Conservation (phyloP, 2,113 vertebrate species). For the Vulpes vulpes region DNA sequence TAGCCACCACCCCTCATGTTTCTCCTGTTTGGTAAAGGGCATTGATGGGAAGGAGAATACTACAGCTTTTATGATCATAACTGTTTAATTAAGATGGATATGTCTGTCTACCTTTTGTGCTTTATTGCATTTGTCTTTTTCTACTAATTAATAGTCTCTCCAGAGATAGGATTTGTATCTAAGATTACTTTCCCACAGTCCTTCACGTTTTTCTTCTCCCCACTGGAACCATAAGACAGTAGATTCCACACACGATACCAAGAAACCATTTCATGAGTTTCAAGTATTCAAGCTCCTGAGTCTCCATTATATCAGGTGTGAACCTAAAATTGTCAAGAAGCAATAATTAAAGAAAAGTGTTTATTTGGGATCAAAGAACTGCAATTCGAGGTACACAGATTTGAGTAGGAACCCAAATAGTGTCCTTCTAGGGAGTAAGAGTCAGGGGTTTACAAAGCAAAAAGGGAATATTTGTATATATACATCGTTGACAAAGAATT, state of each 20-base stretch:
- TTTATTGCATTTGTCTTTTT: not conserved
- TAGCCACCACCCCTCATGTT: not conserved
- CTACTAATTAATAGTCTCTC: constrained; percentile 9
- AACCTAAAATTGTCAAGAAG: not conserved
- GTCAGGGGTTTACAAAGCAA: not conserved
- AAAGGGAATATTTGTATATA: not conserved
- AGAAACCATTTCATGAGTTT: constrained; percentile 34
- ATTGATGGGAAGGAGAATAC: not conserved
- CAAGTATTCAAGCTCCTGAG: not conserved
- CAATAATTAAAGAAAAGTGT: not conserved
- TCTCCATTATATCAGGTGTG: not conserved
- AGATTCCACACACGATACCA: not conserved
- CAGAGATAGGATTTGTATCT: not conserved
- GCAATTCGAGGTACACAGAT: not conserved
- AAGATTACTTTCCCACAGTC: constrained; percentile 16
- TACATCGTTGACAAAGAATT: not conserved
- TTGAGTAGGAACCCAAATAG: not conserved
- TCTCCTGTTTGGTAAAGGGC: not conserved
- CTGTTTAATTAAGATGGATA: constrained; percentile 22
- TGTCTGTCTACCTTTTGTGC: constrained; percentile 17
- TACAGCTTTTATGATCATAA: not conserved
- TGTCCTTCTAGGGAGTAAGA: not conserved
- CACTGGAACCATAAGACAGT: not conserved
- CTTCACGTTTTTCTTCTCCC: not conserved
- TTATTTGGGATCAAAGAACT: not conserved